A percentile compares a stretch with the other conserved stretches of the same genome.
phyloP scores from a whole-genome alignment of 2,888 invertebrate genomes.

The Pristionchus entomophagus region DNA sequence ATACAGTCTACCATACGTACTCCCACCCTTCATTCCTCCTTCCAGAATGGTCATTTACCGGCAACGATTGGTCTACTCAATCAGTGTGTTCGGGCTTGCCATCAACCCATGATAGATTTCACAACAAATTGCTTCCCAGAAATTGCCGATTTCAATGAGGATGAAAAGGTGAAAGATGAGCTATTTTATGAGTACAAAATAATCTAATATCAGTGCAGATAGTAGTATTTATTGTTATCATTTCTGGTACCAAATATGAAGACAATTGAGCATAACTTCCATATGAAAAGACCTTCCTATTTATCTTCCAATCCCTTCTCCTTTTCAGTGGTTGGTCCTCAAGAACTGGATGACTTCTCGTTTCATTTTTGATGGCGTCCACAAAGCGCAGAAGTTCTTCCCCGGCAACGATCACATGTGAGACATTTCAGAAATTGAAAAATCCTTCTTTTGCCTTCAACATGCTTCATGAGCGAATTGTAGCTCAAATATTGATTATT shows the following conservation, averaged over 20 bases:
- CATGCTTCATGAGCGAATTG: background rate
- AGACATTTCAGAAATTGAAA: no score
- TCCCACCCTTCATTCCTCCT: background rate
- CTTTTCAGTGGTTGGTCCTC: constrained; percentile 24
- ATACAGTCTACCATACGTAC: no score
- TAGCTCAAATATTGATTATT: background rate
- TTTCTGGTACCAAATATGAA: no score
- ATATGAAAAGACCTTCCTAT: no score
- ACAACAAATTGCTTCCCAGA: background rate
- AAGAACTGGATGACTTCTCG: constrained; percentile 7
- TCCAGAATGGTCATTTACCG: constrained; percentile 10
- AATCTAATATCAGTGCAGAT: no score
- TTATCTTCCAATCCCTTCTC: background rate
- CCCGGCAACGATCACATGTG: background rate
- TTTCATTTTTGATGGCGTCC: constrained; percentile 30
- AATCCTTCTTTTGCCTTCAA: background rate
- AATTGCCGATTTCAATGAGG: background rate
- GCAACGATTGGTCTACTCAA: background rate
- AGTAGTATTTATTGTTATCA: no score
- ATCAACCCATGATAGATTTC: constrained; percentile 4
- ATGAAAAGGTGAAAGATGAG: constrained; percentile 10
- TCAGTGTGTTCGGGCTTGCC: background rate
- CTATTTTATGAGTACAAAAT: background rate
- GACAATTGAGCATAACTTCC: no score
- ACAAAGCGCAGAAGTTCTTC: constrained; percentile 7